Conservation (phyloP, 2,113 vertebrate genomes). For the Rhadina sibilatrix region DNA sequence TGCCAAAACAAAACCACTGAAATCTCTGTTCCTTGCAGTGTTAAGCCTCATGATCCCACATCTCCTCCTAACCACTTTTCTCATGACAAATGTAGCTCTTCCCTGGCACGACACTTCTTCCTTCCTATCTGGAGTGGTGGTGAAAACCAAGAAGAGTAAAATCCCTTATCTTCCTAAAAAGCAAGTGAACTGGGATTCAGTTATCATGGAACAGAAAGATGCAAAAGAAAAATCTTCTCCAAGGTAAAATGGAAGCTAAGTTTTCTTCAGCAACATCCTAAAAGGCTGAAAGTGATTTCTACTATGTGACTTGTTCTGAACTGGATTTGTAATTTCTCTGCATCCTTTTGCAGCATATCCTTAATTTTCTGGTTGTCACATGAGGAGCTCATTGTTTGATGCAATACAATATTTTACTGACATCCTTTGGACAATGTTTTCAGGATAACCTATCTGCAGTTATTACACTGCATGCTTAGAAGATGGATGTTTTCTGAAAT, state of each 20-base stretch:
- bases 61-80: background rate
- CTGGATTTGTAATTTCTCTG: background rate
- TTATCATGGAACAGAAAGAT: background rate
- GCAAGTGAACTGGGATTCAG: background rate
- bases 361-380: background rate
- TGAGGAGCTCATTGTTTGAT: background rate
- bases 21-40: background rate
- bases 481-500: background rate
- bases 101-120: background rate
- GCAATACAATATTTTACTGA: background rate
- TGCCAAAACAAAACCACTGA: background rate
- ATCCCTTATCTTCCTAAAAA: background rate
- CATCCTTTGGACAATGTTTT: background rate
- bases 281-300: background rate
- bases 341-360: background rate
- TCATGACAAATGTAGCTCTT: background rate
- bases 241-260: background rate
- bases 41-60: background rate
- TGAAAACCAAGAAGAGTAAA: background rate
- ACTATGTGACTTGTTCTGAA: background rate
- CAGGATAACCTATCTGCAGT: background rate
- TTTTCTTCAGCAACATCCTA: background rate
- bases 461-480: background rate
- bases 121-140: background rate
- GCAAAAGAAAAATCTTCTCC: background rate